These are phyloP conservation scores for Rallus crepitans DNA, from an alignment of 2,797 vertebrate species.

Conservation along the genomic window DNA sequence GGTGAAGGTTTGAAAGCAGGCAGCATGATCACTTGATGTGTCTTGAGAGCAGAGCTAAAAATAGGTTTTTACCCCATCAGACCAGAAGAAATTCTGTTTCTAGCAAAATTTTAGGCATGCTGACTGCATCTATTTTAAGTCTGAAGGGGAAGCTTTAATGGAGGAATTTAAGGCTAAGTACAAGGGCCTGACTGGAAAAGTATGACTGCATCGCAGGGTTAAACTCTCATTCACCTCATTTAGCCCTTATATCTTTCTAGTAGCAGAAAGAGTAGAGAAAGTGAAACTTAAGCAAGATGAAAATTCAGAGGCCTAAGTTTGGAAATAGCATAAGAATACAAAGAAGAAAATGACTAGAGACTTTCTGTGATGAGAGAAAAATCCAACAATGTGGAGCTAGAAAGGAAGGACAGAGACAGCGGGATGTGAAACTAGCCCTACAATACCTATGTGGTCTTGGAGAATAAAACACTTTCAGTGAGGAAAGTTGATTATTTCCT, in stretches of 20 bases:
- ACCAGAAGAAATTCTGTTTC: background rate
- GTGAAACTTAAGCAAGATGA: background rate
- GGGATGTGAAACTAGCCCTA: background rate
- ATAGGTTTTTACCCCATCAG: background rate
- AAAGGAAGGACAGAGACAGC: background rate
- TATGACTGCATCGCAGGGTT: background rate
- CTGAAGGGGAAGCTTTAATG: background rate
- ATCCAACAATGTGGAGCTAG: background rate
- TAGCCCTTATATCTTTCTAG: background rate
- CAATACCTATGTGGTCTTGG: background rate
- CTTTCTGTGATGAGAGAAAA: background rate
- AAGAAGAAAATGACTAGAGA: background rate
- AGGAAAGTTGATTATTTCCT: background rate
- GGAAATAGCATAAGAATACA: background rate
- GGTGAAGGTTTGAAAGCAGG: background rate
- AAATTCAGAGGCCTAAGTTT: background rate
- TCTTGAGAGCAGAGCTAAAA: background rate
- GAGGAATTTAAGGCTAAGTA: background rate
- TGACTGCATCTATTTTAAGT: background rate
- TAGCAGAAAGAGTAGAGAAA: background rate
- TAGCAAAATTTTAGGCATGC: background rate
- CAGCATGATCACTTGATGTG: background rate
- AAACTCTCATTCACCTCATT: background rate
- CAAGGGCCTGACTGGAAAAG: background rate
- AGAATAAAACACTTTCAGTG: background rate